Conservation (phyloP, 2,888 invertebrate species). For the Synergus gifuensis region DNA sequence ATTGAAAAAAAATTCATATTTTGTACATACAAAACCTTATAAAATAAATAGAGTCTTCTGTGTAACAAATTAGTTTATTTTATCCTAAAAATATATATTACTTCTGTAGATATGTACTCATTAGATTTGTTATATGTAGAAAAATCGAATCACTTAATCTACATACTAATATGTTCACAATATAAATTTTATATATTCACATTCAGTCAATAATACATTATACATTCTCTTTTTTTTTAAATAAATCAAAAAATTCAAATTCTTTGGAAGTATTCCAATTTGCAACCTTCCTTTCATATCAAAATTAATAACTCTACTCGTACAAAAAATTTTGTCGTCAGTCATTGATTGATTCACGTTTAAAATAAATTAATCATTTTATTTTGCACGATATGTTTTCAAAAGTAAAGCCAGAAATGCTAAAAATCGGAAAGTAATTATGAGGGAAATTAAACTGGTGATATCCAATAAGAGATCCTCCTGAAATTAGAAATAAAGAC, state of each 20-base stretch:
- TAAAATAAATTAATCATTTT: constrained; percentile 52
- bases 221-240: background rate
- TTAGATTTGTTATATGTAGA: background rate
- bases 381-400: constrained; percentile 84
- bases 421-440: constrained; percentile 86
- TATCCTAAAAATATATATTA: background rate
- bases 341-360: background rate
- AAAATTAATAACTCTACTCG: background rate
- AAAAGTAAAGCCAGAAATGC: constrained; percentile 87
- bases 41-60: background rate
- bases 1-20: background rate
- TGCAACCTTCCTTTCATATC: background rate
- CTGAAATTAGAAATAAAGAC: constrained; percentile 76
- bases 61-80: constrained; percentile 20
- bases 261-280: background rate
- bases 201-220: background rate
- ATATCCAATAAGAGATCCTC: constrained; percentile 86
- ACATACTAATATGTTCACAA: background rate
- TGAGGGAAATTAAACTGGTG: constrained; percentile 84
- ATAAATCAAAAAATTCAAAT: background rate
- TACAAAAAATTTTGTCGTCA: background rate
- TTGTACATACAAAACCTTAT: background rate
- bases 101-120: background rate
- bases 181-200: background rate
- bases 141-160: background rate